phyloP scores from a whole-genome alignment of 2,113 vertebrate species.

The Cygnus buccinator region DNA sequence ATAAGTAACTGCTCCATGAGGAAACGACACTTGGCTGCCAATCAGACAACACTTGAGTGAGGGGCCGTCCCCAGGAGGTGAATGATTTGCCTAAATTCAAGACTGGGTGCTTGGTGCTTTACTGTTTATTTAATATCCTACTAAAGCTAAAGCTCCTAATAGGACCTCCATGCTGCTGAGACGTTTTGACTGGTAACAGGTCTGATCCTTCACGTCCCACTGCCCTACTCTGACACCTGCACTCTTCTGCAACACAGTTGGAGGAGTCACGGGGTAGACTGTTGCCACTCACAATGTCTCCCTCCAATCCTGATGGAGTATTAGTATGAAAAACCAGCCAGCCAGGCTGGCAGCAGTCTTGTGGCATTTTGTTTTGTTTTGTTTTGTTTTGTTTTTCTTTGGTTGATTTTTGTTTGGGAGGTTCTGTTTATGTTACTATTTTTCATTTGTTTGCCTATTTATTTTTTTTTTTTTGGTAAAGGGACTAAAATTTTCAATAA shows the following conservation, averaged over 20 bases:
- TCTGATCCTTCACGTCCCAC: too few species aligned
- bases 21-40: not conserved
- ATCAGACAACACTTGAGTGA: not conserved
- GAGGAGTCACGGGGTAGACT: too few species aligned
- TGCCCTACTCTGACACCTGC: too few species aligned
- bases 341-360: too few species aligned
- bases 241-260: too few species aligned
- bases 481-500: not conserved
- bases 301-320: too few species aligned
- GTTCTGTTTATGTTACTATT: not conserved
- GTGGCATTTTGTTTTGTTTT: not conserved
- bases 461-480: not conserved
- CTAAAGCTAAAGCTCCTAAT: too few species aligned
- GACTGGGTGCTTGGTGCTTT: not conserved
- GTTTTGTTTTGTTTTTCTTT: not conserved
- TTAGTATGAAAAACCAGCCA: too few species aligned
- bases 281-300: too few species aligned
- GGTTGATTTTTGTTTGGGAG: too few species aligned
- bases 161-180: too few species aligned
- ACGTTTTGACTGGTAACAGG: too few species aligned
- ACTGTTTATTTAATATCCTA: not conserved
- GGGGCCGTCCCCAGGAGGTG: rapidly evolving
- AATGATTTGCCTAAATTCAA: not conserved
- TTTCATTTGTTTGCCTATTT: not conserved
- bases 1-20: not conserved